These are phyloP conservation scores for Octomys mimax DNA, from an alignment of 2,797 vertebrate species.

Conservation along the genomic window DNA sequence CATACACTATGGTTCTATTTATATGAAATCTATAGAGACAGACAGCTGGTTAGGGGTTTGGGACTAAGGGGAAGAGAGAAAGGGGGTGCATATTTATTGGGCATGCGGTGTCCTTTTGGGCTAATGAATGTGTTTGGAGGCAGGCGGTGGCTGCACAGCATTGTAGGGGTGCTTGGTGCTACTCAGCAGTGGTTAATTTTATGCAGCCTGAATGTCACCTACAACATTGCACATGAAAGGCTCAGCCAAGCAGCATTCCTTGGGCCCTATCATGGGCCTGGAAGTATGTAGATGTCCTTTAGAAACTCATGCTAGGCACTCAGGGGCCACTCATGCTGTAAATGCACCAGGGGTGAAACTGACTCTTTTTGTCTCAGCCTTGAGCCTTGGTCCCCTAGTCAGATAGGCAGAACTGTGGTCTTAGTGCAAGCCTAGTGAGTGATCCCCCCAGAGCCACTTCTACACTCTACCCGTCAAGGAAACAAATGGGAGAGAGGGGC, in stretches of 20 bases:
- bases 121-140: neutral
- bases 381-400: too few species aligned
- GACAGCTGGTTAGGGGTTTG: neutral
- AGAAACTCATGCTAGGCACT: neutral
- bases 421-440: too few species aligned
- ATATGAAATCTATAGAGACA: neutral
- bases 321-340: neutral
- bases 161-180: accelerated
- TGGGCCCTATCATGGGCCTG: neutral
- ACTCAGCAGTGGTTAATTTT: neutral
- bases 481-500: neutral
- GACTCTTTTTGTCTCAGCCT: neutral
- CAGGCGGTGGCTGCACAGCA: too few species aligned
- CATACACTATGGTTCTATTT: too few species aligned
- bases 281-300: neutral
- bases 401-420: neutral
- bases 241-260: neutral
- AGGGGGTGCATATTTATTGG: neutral
- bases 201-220: neutral
- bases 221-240: neutral
- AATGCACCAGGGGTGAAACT: neutral
- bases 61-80: neutral
- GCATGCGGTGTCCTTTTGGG: neutral
- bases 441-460: too few species aligned
- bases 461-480: neutral